These are phyloP conservation scores for Campylomormyrus tamandua DNA, from an alignment of 2,113 vertebrate genomes.

Conservation along the genomic window DNA sequence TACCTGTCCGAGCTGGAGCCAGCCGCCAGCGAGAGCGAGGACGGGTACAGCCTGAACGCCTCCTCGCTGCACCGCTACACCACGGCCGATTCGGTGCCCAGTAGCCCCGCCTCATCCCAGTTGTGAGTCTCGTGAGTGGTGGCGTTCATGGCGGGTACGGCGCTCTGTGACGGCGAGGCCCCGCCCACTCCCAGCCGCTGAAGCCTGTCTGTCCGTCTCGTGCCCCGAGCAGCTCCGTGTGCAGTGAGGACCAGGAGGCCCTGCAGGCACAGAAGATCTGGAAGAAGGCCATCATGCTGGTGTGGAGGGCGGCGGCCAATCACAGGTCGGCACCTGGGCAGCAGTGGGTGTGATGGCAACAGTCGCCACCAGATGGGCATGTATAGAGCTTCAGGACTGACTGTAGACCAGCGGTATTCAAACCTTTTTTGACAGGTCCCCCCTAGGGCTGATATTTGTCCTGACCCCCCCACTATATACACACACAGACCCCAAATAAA, in stretches of 20 bases:
- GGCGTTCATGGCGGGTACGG: not conserved
- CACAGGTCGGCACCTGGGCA: constrained; percentile 68
- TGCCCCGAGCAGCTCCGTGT: constrained; percentile 73
- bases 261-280: constrained; percentile 99
- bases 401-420: not conserved
- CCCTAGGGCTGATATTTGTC: not conserved
- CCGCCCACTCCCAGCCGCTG: not conserved
- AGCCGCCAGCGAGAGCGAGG: constrained; percentile 92
- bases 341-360: no score
- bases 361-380: not conserved
- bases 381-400: not conserved
- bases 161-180: not conserved
- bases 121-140: constrained; percentile 70
- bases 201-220: not conserved
- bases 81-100: constrained; percentile 89
- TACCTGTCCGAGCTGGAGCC: constrained; percentile 94
- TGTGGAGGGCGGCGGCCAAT: constrained; percentile 98
- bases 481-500: no score
- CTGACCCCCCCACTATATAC: no score
- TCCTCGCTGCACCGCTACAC: constrained; percentile 79
- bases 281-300: constrained; percentile 99
- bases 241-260: constrained; percentile 96
- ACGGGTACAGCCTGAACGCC: constrained; percentile 90
- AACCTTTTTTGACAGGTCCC: not conserved
- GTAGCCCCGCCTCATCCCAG: constrained; percentile 96